phyloP scores from a whole-genome alignment of 2,113 vertebrate genomes.

The Thalassarche chlororhynchos region DNA sequence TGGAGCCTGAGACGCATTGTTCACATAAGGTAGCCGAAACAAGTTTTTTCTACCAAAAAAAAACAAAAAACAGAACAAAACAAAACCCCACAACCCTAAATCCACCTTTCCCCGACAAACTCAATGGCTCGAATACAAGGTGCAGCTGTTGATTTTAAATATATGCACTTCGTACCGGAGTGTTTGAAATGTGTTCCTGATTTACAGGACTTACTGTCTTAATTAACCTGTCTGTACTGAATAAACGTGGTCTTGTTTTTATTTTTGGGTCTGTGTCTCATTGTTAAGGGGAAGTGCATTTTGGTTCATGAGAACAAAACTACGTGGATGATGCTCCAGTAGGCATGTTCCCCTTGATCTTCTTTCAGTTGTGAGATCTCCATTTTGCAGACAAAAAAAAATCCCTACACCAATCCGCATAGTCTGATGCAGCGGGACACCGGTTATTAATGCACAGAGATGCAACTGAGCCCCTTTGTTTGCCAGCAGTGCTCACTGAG shows the following conservation, averaged over 20 bases:
- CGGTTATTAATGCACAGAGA: conserved; percentile 53
- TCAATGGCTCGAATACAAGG: conserved; percentile 63
- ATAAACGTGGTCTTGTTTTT: conserved; percentile 75
- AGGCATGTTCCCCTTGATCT: background rate
- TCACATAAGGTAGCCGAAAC: conserved; percentile 59
- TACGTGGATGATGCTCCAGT: background rate
- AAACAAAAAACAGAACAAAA: background rate
- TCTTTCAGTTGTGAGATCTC: background rate
- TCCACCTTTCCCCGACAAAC: conserved; percentile 12
- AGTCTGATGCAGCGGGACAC: conserved; percentile 52
- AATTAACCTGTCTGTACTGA: conserved; percentile 73
- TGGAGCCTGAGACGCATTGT: conserved; percentile 44
- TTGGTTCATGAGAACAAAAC: background rate
- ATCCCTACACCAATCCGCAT: conserved; percentile 8
- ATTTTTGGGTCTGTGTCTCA: conserved; percentile 30
- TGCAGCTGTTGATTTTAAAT: conserved; percentile 65
- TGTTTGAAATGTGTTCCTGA: conserved; percentile 70
- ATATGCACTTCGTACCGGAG: conserved; percentile 78
- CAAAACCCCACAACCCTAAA: background rate
- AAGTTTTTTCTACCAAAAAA: conserved; percentile 55
- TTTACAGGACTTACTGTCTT: conserved; percentile 72
- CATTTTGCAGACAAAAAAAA: conserved; percentile 38
- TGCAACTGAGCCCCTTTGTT: conserved; percentile 68
- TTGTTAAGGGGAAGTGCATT: conserved; percentile 17
- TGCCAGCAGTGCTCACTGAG: conserved; percentile 32